Evolutionary conservation across 2,113 vertebrate genomes (phyloP).

Genomic region (Peromyscus maniculatus): DNA sequence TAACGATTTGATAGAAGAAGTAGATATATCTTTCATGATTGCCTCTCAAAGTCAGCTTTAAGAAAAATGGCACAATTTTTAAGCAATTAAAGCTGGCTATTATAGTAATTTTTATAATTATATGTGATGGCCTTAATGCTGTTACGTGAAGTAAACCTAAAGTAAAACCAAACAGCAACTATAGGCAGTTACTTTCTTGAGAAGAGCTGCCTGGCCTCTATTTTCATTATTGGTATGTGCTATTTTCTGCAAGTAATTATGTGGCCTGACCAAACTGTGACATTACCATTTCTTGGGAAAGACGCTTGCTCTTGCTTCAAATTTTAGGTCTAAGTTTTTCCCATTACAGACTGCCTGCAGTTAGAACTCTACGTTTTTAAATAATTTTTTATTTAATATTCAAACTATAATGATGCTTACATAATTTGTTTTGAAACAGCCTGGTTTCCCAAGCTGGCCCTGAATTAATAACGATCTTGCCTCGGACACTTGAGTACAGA

Average conservation of each 20-base stretch:
- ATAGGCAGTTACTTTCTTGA: neutral
- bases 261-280: neutral
- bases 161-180: neutral
- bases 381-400: neutral
- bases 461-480: neutral
- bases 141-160: neutral
- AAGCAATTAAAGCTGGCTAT: neutral
- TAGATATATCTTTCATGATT: neutral
- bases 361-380: neutral
- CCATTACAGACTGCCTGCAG: neutral
- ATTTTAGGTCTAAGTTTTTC: neutral
- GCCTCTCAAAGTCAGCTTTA: neutral
- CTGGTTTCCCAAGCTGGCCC: neutral
- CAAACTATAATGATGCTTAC: neutral
- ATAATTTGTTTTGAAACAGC: neutral
- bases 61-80: slow-evolving; percentile 30
- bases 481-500: neutral
- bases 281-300: neutral
- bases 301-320: neutral
- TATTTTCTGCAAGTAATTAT: slow-evolving; percentile 46
- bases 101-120: neutral
- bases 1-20: neutral
- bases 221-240: neutral
- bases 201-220: neutral
- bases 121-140: neutral